Evolutionary conservation across 2,797 vertebrate genomes (phyloP).

Genomic region (Antrozous pallidus): DNA sequence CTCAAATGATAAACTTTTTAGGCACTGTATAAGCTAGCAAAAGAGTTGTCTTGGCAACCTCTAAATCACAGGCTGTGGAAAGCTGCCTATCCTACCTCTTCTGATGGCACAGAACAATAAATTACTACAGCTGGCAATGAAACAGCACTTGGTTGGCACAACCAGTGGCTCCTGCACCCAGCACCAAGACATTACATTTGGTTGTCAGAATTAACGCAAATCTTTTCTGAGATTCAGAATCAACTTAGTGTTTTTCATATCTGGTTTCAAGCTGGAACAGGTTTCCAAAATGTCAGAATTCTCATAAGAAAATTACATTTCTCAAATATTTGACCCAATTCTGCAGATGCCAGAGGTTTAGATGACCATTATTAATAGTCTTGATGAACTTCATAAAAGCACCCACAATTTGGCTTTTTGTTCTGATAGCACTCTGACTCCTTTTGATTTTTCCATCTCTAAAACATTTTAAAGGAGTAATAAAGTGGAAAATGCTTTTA

Average conservation of each 20-base stretch:
- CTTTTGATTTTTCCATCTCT: conserved; percentile 56
- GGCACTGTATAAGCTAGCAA: background rate
- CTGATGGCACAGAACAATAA: background rate
- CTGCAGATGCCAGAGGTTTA: background rate
- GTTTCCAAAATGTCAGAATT: conserved; percentile 26
- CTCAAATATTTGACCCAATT: conserved; percentile 33
- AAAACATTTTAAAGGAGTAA: conserved; percentile 38
- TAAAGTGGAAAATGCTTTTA: conserved; percentile 43
- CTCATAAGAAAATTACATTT: conserved; percentile 42
- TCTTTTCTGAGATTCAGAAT: conserved; percentile 37
- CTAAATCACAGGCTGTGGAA: background rate
- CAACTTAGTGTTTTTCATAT: conserved; percentile 14
- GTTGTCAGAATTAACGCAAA: conserved; percentile 35
- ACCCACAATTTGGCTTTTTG: conserved; percentile 20
- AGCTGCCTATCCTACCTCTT: background rate
- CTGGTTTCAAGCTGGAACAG: conserved; percentile 39
- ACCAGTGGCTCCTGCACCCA: background rate
- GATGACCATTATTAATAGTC: conserved; percentile 17
- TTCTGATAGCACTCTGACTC: conserved; percentile 11
- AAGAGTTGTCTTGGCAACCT: background rate
- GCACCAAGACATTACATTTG: background rate
- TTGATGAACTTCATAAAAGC: conserved; percentile 45
- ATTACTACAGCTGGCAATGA: background rate
- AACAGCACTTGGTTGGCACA: background rate
- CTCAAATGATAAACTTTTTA: background rate